Evolutionary conservation across 2,797 vertebrate species (phyloP).

Genomic region (Pampus argenteus): DNA sequence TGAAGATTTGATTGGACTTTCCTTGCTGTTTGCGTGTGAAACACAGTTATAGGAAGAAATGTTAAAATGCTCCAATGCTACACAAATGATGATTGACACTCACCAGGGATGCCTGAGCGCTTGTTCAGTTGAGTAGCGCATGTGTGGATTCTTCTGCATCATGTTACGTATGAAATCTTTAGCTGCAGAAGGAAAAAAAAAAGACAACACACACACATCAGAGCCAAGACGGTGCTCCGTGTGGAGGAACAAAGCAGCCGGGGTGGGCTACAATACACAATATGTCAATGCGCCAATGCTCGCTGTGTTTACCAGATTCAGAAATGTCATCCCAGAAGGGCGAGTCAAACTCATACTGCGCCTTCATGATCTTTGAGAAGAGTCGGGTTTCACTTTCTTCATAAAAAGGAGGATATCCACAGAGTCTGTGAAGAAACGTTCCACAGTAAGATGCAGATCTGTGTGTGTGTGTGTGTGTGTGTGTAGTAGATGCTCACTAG

Average conservation of each 20-base stretch:
- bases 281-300: rapidly evolving
- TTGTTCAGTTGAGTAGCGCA: conserved; percentile 90
- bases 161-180: conserved; percentile 96
- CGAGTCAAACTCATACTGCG: conserved; percentile 96
- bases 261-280: rapidly evolving
- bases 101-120: conserved; percentile 96
- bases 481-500: conserved; percentile 43
- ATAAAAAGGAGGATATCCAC: conserved; percentile 98
- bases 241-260: neutral
- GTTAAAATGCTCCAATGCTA: neutral
- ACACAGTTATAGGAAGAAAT: too few species aligned
- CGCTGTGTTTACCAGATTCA: conserved; percentile 88
- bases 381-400: conserved; percentile 95
- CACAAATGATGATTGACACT: conserved; percentile 56
- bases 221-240: neutral
- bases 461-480: neutral
- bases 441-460: neutral
- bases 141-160: conserved; percentile 93
- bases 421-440: conserved; percentile 84
- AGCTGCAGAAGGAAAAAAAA: conserved; percentile 79
- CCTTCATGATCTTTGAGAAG: conserved; percentile 98
- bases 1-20: too few species aligned
- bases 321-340: conserved; percentile 99
- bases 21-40: too few species aligned
- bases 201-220: conserved; percentile 3